A percentile compares a stretch with the other conserved stretches of the same genome.
Evolutionary conservation across 2,113 vertebrate species (phyloP).

Genomic region (Oryzias curvinotus): DNA sequence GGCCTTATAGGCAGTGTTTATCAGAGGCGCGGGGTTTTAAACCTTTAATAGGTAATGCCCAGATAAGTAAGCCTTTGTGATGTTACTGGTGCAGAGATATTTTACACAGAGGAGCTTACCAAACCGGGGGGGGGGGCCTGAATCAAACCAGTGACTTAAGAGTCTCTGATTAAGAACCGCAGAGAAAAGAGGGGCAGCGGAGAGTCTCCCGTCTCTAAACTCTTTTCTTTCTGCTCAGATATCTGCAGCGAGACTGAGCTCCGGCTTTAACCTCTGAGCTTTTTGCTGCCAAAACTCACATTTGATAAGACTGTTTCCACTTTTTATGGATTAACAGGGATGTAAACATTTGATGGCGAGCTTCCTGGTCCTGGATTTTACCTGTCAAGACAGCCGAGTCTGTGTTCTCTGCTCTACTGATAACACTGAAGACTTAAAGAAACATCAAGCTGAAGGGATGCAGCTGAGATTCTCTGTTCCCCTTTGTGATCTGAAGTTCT

Average conservation of each 20-base stretch:
- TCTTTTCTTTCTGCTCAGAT: conserved; percentile 44
- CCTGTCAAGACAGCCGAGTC: conserved; percentile 51
- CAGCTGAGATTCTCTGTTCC: no score
- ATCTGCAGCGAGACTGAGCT: conserved; percentile 34
- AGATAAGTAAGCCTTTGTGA: conserved; percentile 84
- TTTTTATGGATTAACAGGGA: conserved; percentile 66
- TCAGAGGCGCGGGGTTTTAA: conserved; percentile 77
- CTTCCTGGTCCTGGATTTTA: conserved; percentile 45
- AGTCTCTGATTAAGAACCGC: conserved; percentile 65
- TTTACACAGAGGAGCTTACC: conserved; percentile 78
- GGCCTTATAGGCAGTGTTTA: conserved; percentile 81
- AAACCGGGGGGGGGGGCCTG: conserved; percentile 51
- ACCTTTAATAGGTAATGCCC: conserved; percentile 85
- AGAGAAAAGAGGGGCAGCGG: conserved; percentile 43
- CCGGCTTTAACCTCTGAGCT: conserved; percentile 48
- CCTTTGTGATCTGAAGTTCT: no score
- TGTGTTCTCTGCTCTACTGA: conserved; percentile 6
- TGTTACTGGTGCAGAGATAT: conserved; percentile 77
- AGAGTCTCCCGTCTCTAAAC: conserved; percentile 61
- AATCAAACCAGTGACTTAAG: conserved; percentile 71
- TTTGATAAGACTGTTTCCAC: conserved; percentile 61
- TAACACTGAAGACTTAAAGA: background rate
- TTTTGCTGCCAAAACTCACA: conserved; percentile 21
- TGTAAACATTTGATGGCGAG: conserved; percentile 30
- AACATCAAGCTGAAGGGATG: no score